Evolutionary conservation across 2,797 vertebrate species (phyloP).

Genomic region (Tenualosa thibaudeaui): DNA sequence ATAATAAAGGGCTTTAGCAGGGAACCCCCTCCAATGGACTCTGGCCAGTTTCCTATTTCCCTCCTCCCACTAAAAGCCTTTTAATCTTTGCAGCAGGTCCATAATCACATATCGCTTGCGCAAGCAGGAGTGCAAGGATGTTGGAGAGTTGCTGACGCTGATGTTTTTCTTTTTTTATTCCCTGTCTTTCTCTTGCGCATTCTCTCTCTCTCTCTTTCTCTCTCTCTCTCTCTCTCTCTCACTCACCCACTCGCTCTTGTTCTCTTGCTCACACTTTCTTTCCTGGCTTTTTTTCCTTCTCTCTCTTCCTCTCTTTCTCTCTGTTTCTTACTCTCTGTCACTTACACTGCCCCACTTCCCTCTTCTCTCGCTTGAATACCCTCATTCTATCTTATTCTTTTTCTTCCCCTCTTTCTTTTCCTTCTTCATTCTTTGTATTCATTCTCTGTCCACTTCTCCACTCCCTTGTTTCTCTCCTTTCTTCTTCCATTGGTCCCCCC

Average conservation of each 20-base stretch:
- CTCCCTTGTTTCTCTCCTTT: constrained; percentile 31
- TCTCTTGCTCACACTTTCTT: constrained; percentile 22
- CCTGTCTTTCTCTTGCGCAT: constrained; percentile 28
- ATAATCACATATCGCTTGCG: constrained; percentile 56
- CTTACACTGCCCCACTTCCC: constrained; percentile 35
- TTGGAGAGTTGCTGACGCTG: constrained; percentile 34
- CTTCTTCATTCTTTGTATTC: background rate
- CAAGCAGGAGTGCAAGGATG: constrained; percentile 67
- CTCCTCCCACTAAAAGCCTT: constrained; percentile 47
- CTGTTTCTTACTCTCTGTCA: background rate
- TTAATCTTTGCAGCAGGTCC: constrained; percentile 70
- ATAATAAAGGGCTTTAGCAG: constrained; percentile 63
- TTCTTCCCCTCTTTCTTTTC: background rate
- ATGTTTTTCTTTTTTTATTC: constrained; percentile 3
- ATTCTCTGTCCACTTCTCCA: constrained; percentile 22
- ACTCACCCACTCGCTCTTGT: constrained; percentile 36
- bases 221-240: constrained; percentile 27
- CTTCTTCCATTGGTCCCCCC: constrained; percentile 3
- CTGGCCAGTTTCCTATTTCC: constrained; percentile 53
- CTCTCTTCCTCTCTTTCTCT: constrained; percentile 39
- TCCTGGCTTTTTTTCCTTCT: background rate
- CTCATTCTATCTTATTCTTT: constrained; percentile 26
- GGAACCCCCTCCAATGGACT: constrained; percentile 55
- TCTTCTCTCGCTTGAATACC: background rate
- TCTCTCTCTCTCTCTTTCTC: constrained; percentile 13